Conservation (phyloP, 2,113 vertebrate species). For the Corapipo altera region DNA sequence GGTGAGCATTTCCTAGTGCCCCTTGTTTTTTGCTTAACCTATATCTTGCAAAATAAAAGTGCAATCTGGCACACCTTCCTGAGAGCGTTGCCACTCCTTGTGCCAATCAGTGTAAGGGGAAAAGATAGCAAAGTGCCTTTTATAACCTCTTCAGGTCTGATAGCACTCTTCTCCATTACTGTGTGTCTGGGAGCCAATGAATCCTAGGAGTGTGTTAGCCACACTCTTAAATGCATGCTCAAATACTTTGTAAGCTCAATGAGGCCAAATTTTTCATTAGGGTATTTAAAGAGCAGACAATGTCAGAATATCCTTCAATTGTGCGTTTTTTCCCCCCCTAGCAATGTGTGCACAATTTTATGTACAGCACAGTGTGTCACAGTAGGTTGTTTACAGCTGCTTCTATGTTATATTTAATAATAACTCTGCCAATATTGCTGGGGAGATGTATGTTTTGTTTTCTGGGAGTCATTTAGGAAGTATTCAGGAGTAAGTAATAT, state of each 20-base stretch:
- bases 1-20: rapidly evolving
- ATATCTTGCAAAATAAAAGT: neutral
- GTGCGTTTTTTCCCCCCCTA: neutral
- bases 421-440: neutral
- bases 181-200: neutral
- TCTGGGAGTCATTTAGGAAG: neutral
- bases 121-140: neutral
- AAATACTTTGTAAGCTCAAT: neutral
- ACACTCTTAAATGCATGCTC: neutral
- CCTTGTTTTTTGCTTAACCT: neutral
- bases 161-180: neutral
- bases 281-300: neutral
- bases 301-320: neutral
- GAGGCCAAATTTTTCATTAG: neutral
- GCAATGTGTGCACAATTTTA: neutral
- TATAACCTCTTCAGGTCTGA: neutral
- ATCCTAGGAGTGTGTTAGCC: neutral
- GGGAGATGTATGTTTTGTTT: neutral
- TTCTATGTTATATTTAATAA: neutral
- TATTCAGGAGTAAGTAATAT: constrained; percentile 19
- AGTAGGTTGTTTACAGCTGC: neutral
- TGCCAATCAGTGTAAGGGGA: neutral
- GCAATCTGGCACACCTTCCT: neutral
- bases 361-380: neutral
- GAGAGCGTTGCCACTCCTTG: neutral